phyloP scores from a whole-genome alignment of 2,113 vertebrate genomes.

The Clarias batrachus region DNA sequence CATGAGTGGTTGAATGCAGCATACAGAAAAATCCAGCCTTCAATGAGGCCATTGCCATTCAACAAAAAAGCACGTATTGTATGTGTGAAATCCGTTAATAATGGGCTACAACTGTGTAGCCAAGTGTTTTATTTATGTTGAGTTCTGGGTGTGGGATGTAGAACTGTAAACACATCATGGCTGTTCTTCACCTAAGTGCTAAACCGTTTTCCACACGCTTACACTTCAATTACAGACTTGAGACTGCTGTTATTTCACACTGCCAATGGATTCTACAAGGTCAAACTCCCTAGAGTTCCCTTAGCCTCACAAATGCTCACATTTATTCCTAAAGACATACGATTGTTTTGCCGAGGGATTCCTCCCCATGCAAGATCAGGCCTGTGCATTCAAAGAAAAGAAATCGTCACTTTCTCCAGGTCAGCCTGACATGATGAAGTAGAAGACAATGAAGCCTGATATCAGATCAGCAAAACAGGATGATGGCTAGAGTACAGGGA shows the following conservation, averaged over 20 bases:
- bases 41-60: not conserved
- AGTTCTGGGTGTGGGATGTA: not conserved
- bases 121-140: not conserved
- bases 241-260: not conserved
- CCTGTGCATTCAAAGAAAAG: not conserved
- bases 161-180: not conserved
- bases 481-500: not conserved
- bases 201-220: not conserved
- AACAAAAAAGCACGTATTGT: not conserved
- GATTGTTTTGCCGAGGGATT: not conserved
- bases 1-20: not conserved
- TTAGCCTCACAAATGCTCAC: not conserved
- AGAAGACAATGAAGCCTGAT: not conserved
- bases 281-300: not conserved
- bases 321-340: not conserved
- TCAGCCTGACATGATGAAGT: not conserved
- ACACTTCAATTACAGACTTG: not conserved
- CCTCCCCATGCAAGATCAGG: not conserved
- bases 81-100: not conserved
- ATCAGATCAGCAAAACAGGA: not conserved
- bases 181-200: not conserved
- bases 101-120: not conserved
- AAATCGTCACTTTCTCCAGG: not conserved
- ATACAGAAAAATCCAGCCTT: not conserved
- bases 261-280: not conserved